These are phyloP conservation scores for Odontothrips loti DNA, from an alignment of 2,888 invertebrate species.

Conservation along the genomic window DNA sequence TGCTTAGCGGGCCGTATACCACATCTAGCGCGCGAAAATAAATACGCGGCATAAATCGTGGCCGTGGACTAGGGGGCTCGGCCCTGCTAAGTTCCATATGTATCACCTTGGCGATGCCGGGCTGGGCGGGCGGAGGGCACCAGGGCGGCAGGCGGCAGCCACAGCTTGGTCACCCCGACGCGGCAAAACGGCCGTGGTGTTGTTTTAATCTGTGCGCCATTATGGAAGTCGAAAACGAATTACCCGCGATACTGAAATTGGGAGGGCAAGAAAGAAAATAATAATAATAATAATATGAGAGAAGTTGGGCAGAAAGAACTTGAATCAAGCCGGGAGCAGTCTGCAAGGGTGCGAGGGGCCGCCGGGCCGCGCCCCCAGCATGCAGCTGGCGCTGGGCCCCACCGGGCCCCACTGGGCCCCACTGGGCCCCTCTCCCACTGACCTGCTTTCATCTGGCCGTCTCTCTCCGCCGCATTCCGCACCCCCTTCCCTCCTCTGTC, in stretches of 20 bases:
- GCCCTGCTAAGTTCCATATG: not conserved
- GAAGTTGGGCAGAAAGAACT: constrained; percentile 18
- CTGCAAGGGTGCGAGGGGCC: not conserved
- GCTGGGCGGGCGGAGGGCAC: not conserved
- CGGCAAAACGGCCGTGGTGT: not conserved
- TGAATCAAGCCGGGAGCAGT: constrained; percentile 5
- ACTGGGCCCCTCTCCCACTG: not conserved
- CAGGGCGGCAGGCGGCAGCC: no score
- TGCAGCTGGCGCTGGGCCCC: not conserved
- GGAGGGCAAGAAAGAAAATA: not conserved
- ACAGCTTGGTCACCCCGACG: no score
- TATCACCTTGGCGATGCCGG: not conserved
- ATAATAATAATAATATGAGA: not conserved
- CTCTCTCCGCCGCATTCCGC: not conserved
- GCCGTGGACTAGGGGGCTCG: not conserved
- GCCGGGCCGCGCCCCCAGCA: not conserved
- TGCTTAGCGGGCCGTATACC: not conserved
- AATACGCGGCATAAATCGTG: not conserved
- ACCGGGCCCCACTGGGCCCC: not conserved
- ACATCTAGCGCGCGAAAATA: not conserved
- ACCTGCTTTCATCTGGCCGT: not conserved
- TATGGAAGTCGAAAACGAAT: not conserved
- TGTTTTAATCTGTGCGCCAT: not conserved
- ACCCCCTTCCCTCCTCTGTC: not conserved
- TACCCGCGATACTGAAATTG: not conserved